phyloP scores from a whole-genome alignment of 2,888 invertebrate species.

The Deilephila elpenor region DNA sequence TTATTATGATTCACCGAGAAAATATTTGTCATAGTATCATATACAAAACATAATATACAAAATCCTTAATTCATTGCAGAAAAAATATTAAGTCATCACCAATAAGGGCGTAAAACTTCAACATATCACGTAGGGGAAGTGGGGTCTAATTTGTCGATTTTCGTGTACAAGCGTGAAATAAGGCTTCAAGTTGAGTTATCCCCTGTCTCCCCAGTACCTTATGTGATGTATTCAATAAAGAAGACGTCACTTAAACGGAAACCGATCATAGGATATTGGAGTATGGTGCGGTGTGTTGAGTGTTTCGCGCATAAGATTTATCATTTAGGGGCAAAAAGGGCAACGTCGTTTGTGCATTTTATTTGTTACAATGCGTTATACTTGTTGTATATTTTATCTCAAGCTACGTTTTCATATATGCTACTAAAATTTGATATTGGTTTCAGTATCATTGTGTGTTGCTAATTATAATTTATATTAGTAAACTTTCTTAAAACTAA shows the following conservation, averaged over 20 bases:
- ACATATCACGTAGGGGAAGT: background rate
- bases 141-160: conserved; percentile 19
- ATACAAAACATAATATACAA: no score
- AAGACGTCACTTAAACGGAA: background rate
- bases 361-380: no score
- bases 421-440: no score
- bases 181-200: conserved; percentile 16
- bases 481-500: no score
- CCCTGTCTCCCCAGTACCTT: background rate
- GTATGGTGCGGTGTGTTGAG: background rate
- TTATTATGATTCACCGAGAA: no score
- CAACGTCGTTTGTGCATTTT: background rate
- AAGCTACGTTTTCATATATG: no score
- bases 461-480: no score
- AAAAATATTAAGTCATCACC: background rate
- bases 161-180: background rate
- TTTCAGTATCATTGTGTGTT: no score
- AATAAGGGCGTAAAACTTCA: background rate
- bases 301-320: background rate
- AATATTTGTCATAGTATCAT: no score
- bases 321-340: background rate
- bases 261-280: background rate
- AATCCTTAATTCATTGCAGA: no score
- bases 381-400: no score
- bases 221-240: conserved; percentile 16